phyloP scores from a whole-genome alignment of 2,888 invertebrate genomes.

The Volucella inanis region DNA sequence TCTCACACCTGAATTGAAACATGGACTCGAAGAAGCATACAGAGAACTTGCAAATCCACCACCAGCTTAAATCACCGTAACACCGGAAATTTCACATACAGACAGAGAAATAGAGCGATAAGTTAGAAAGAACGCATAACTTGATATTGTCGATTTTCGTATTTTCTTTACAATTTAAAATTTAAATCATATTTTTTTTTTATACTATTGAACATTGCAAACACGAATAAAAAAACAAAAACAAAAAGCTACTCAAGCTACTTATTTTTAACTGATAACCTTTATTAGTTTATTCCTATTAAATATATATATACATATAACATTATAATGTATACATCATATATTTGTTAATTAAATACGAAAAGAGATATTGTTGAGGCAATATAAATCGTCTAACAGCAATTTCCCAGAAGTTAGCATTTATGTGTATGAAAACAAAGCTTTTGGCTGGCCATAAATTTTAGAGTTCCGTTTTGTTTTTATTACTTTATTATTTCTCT shows the following conservation, averaged over 20 bases:
- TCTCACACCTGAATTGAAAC: constrained; percentile 91
- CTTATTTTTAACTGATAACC: constrained; percentile 12
- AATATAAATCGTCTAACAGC: constrained; percentile 33
- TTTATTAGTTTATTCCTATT: constrained; percentile 44
- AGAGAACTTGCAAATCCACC: constrained; percentile 80
- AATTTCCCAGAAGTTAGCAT: constrained; percentile 28
- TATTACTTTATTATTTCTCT: neutral
- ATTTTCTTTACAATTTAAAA: constrained; percentile 44
- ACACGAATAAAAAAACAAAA: constrained; percentile 19
- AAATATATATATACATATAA: constrained; percentile 41
- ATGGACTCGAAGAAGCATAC: constrained; percentile 90
- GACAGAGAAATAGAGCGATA: constrained; percentile 24
- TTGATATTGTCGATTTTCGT: constrained; percentile 40
- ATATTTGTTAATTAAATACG: neutral
- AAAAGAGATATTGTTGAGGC: constrained; percentile 16
- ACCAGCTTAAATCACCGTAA: constrained; percentile 70
- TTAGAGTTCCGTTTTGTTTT: constrained; percentile 7
- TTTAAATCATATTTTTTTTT: constrained; percentile 44
- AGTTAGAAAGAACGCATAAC: constrained; percentile 9
- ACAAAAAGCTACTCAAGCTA: constrained; percentile 2
- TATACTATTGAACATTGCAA: constrained; percentile 42
- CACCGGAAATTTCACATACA: constrained; percentile 57
- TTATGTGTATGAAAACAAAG: constrained; percentile 37
- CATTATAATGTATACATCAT: constrained; percentile 24
- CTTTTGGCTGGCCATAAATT: constrained; percentile 39